Percentiles rank a stretch among this genome's conserved stretches.
These are phyloP conservation scores for Liposcelis brunnea DNA, from an alignment of 2,888 invertebrate genomes.

Conservation along the genomic window DNA sequence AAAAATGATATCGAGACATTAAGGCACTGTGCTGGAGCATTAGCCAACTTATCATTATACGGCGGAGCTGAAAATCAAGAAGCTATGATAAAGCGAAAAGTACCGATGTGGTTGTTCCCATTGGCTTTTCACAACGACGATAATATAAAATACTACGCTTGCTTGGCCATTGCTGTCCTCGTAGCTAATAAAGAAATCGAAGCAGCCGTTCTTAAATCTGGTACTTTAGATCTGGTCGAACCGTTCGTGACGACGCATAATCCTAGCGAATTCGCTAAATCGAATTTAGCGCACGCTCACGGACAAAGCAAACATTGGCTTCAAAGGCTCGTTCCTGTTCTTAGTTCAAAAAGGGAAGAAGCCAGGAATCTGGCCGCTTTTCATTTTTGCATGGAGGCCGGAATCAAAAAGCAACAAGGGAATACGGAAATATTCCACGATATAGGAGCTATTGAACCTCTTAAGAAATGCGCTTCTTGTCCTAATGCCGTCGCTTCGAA, in stretches of 20 bases:
- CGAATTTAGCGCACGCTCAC: constrained; percentile 81
- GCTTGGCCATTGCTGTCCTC: constrained; percentile 88
- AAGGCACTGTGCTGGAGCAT: constrained; percentile 88
- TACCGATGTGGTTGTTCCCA: constrained; percentile 94
- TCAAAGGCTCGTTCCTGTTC: constrained; percentile 76
- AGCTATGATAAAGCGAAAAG: constrained; percentile 88
- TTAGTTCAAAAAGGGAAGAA: constrained; percentile 88
- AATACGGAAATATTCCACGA: constrained; percentile 81
- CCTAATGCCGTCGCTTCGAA: constrained; percentile 96
- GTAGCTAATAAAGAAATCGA: constrained; percentile 97
- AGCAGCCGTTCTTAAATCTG: constrained; percentile 86
- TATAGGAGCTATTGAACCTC: constrained; percentile 86
- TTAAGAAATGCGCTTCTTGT: constrained; percentile 92
- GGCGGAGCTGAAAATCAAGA: constrained; percentile 95
- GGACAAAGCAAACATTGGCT: constrained; percentile 95
- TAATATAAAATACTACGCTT: constrained; percentile 96
- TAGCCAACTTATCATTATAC: constrained; percentile 90
- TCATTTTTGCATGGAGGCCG: constrained; percentile 98
- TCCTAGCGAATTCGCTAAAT: constrained; percentile 86
- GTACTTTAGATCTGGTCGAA: constrained; percentile 91
- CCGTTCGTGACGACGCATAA: constrained; percentile 90
- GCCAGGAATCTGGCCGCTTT: constrained; percentile 93
- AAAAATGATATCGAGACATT: constrained; percentile 83
- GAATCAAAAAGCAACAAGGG: constrained; percentile 86
- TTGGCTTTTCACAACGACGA: constrained; percentile 93